phyloP scores from a whole-genome alignment of 2,797 vertebrate genomes.

The Chaenodraco wilsoni region DNA sequence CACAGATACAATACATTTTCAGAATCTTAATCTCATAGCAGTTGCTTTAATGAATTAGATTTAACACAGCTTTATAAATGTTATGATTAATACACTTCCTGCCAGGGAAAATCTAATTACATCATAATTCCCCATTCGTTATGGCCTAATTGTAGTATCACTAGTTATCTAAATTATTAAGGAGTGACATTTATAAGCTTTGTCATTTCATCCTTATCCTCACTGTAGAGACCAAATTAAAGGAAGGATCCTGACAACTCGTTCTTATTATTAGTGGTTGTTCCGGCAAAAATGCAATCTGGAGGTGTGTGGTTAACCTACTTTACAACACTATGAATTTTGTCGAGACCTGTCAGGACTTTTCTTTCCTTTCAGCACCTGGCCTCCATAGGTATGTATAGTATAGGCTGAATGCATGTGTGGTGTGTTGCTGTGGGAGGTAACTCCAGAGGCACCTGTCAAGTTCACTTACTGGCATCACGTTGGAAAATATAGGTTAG shows the following conservation, averaged over 20 bases:
- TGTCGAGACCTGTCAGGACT: conserved; percentile 73
- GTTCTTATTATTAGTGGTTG: conserved; percentile 25
- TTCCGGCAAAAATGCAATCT: conserved; percentile 28
- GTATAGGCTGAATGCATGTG: conserved; percentile 45
- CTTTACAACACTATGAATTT: conserved; percentile 64
- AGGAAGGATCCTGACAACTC: conserved; percentile 11
- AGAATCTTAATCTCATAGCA: not conserved
- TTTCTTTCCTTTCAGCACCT: conserved; percentile 74
- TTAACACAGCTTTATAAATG: conserved; percentile 17
- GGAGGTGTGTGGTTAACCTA: conserved; percentile 43
- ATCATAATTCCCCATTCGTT: conserved; percentile 38
- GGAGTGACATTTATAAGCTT: conserved; percentile 16
- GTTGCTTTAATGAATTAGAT: conserved; percentile 25
- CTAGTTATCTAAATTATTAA: conserved; percentile 41
- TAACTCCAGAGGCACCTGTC: conserved; percentile 32
- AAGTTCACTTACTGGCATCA: conserved; percentile 22
- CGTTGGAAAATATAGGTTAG: conserved; percentile 12
- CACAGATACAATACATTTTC: not conserved
- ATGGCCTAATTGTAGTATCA: conserved; percentile 34
- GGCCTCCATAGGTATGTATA: conserved; percentile 67
- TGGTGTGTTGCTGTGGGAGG: conserved; percentile 31
- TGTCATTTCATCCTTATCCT: conserved; percentile 21
- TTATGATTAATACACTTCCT: conserved; percentile 30
- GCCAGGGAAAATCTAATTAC: conserved; percentile 33
- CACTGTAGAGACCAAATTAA: not conserved